phyloP scores from a whole-genome alignment of 2,797 vertebrate species.

The Avahi laniger region DNA sequence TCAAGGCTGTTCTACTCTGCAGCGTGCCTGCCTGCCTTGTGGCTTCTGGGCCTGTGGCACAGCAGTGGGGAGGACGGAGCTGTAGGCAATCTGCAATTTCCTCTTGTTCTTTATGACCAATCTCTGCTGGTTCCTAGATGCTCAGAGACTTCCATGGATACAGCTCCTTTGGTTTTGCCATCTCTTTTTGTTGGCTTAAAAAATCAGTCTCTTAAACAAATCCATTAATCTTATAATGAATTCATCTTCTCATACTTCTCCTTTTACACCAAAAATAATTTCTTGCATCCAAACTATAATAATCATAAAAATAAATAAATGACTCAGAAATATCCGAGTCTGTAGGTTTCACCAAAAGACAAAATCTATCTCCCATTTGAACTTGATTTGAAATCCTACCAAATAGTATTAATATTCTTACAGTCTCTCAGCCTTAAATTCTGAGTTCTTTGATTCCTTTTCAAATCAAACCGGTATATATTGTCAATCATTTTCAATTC shows the following conservation, averaged over 20 bases:
- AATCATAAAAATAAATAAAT: not conserved
- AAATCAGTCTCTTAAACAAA: not conserved
- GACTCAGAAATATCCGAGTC: not conserved
- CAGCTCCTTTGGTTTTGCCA: not conserved
- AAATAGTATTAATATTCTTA: not conserved
- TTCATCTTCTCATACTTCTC: not conserved
- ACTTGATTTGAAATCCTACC: not conserved
- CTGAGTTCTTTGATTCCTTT: not conserved
- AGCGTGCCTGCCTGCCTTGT: rapidly evolving
- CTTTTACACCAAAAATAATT: not conserved
- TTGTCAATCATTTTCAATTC: not conserved
- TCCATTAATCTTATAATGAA: not conserved
- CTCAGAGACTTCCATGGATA: not conserved
- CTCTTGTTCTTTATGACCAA: not conserved
- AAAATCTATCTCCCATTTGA: not conserved
- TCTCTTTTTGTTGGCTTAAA: not conserved
- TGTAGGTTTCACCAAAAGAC: not conserved
- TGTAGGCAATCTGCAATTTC: too few relatives aligned
- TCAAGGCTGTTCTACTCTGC: not conserved
- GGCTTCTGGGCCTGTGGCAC: too few relatives aligned
- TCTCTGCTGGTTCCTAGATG: not conserved
- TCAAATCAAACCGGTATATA: not conserved
- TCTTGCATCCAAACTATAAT: not conserved
- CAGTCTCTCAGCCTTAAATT: not conserved
- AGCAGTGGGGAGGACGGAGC: not conserved